Base-by-base conservation (phyloP, 2,797 vertebrate genomes). In the Gallinago solitaria region DNA sequence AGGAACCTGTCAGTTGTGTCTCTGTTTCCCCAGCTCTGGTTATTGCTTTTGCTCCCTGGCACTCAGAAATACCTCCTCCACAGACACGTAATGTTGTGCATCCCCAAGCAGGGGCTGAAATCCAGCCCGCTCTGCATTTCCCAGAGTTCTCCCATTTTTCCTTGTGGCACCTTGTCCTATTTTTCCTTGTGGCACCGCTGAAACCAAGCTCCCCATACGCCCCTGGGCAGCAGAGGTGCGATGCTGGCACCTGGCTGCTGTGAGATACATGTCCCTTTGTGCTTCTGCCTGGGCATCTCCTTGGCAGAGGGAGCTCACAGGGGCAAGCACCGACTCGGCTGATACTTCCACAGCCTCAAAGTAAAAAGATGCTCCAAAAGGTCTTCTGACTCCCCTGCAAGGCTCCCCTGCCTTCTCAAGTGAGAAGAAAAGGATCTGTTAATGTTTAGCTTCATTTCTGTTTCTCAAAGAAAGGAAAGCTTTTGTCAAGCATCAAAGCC, bases 391-490 rank as follows among this genome's bases (percentile, higher is more conserved):
- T 65, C 75, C 37, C 53, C 83, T 75, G 51, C 80, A 83, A 50
- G 37, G 50, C 70, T 89, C 53, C 50, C 16, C 50, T 68, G 68
- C 89, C 79, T 96, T 77, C 90, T 64, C 63, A 73, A 94, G 83
- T 32, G 74, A 82, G 65, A 93, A 82, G 85, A 91, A 95, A 95
- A 84, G 50, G 60, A n/a, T n/a, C 53, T 67, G 76, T 94, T 96
- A 88, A 93, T 90, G 83, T 95, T 92, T 33, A 53, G 51, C 79
- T 96, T 96, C 68, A 57, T 97, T 96, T 95, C 94, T 95, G 83
- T 96, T 97, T 97, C 91, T 97, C 95, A 93, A 96, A 96, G 96
- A 84, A 89, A 60, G 89, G 70, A 80, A 84, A 86, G 89, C 88
- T 96, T 97, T 96, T 96, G 95, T 97, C 59, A 71, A 54, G 57